phyloP scores from a whole-genome alignment of 2,113 vertebrate genomes.

The Tragulus kanchil region DNA sequence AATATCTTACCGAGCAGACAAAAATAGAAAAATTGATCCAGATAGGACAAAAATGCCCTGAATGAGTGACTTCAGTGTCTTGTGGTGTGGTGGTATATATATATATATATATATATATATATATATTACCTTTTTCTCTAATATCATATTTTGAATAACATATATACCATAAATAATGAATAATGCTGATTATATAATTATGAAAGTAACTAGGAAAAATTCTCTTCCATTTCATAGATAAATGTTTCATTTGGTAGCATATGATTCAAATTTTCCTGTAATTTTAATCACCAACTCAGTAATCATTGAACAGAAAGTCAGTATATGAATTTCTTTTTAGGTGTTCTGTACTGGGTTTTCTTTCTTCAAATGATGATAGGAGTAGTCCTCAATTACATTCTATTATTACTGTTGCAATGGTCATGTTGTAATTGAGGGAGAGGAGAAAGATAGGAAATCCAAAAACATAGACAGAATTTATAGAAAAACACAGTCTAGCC shows the following conservation, averaged over 20 bases:
- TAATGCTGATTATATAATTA: not conserved
- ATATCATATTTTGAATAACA: not conserved
- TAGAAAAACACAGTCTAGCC: not conserved
- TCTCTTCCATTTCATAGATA: slow-evolving; percentile 45
- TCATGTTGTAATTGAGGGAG: not conserved
- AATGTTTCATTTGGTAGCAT: slow-evolving; percentile 41
- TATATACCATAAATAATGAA: not conserved
- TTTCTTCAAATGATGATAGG: not conserved
- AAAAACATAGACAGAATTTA: not conserved
- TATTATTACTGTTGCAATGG: not conserved
- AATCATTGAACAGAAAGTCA: slow-evolving; percentile 58
- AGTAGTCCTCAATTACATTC: not conserved
- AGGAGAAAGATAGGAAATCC: not conserved
- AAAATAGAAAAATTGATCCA: slow-evolving; percentile 58
- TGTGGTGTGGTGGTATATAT: slow-evolving; percentile 1
- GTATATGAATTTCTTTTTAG: slow-evolving; percentile 14
- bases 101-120: too few species aligned
- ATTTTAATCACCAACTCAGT: not conserved
- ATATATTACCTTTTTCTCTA: not conserved
- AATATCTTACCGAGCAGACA: not conserved
- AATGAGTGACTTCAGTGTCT: not conserved
- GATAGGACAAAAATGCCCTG: not conserved
- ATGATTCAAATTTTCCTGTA: not conserved
- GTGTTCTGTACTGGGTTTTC: not conserved
- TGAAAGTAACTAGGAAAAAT: slow-evolving; percentile 4